Conservation (phyloP, 2,113 vertebrate species). For the Psittacula cyanocephala region DNA sequence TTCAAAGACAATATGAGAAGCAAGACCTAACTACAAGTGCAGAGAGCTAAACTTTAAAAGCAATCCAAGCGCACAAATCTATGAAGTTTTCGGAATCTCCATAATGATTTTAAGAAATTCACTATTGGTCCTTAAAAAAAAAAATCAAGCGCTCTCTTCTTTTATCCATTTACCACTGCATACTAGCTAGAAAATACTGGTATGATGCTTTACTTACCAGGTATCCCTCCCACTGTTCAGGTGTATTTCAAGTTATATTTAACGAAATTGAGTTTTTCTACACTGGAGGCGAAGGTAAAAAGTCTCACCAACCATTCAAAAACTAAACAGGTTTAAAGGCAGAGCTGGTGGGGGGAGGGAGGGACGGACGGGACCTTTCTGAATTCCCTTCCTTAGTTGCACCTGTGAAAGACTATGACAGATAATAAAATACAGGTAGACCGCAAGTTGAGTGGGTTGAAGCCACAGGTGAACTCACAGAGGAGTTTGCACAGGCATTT, state of each 20-base stretch:
- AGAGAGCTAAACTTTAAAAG: background rate
- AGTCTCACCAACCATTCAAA: background rate
- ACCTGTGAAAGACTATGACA: background rate
- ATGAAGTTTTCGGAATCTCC: background rate
- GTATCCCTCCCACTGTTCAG: background rate
- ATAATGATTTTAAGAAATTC: background rate
- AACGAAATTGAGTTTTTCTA: background rate
- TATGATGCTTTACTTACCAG: background rate
- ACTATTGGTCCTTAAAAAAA: background rate
- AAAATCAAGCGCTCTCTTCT: background rate
- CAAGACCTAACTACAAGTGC: background rate
- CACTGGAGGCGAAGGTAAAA: background rate
- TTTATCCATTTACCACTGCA: background rate
- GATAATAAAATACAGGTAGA: background rate
- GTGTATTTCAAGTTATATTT: background rate
- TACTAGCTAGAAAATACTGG: background rate
- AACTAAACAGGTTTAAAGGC: background rate
- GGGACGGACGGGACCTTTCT: background rate
- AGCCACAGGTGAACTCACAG: background rate
- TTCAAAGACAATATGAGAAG: background rate
- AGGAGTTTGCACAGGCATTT: background rate
- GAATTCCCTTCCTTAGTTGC: background rate
- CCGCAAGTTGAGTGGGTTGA: background rate
- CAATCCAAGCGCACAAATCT: background rate
- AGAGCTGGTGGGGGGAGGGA: rapidly evolving